Evolutionary conservation across 2,797 vertebrate species (phyloP), one percentile per base, ranked within the genome.

Genomic region (Sebastes oblongus): DNA sequence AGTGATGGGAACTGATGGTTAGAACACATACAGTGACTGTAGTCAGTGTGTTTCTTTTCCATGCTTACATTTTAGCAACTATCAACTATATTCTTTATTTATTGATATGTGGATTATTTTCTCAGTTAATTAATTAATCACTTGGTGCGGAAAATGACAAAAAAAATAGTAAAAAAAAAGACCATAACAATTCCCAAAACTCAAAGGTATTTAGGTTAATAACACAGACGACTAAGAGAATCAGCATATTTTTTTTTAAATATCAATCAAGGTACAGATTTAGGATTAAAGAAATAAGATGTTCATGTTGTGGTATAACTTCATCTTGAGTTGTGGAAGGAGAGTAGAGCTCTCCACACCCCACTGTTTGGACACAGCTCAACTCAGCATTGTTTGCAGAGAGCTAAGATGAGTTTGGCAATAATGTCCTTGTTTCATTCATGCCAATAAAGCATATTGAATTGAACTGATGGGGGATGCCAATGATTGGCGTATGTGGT

Each of bases 361-460:
- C 66, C 36, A 27, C 54, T 76, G 78, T 78, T 70, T 85, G 84
- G 67, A 85, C 2, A 7, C 50, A 71, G 74, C 54, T 82, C 85
- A 83, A 85, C 72, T 79, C 61, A 10, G 83, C 70, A 78, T 54
- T 83, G 82, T 84, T 75, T 82, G 61, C 59, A 1, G 27, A 74
- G 67, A 77, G 81, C 66, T 46, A 64, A 58, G 76, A 62, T 5
- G 55, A 50, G 16, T 50, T 50, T 18, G 46, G 46, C 46, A 50
- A 50, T 50, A 50, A 8, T 50, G 42, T 18, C 42, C 16, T 46
- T 46, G 46, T 50, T 8, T 50, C 46, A 20, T 50, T 50, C 46
- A 50, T 50, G 46, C 46, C 46, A 50, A 50, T 50, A 50, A 18
- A 50, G 46, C 46, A 50, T 50, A 50, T 50, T 50, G 18, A 50